phyloP scores from a whole-genome alignment of 1,140 invertebrate species.

The Lepidurus couesii region DNA sequence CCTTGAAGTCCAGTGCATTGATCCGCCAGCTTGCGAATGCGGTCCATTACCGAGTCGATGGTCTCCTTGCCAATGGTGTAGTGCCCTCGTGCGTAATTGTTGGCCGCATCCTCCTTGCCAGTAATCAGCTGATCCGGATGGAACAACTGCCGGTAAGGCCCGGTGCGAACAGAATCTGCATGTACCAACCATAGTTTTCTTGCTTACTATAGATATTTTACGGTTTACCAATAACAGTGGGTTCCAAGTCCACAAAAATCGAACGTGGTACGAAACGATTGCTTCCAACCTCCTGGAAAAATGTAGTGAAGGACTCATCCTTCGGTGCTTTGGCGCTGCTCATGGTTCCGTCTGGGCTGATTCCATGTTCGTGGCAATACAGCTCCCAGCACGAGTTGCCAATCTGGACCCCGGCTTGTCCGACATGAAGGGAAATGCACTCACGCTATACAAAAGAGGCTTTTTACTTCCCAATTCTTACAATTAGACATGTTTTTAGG shows the following conservation, averaged over 20 bases:
- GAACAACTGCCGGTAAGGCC: conserved; percentile 50
- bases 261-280: conserved; percentile 51
- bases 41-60: conserved; percentile 43
- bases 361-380: conserved; percentile 38
- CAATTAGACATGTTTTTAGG: background rate
- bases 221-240: conserved; percentile 43
- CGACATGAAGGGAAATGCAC: conserved; percentile 61
- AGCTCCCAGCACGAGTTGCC: conserved; percentile 70
- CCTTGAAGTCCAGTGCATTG: conserved; percentile 73
- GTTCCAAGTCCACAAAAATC: conserved; percentile 45
- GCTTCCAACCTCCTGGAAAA: conserved; percentile 52
- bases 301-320: conserved; percentile 52
- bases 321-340: conserved; percentile 41
- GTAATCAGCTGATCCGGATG: conserved; percentile 53
- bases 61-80: conserved; percentile 52
- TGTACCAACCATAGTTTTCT: conserved; percentile 35
- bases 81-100: conserved; percentile 51
- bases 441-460: conserved; percentile 51
- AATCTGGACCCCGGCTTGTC: conserved; percentile 72
- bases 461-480: background rate
- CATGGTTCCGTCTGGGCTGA: conserved; percentile 46
- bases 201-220: background rate
- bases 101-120: conserved; percentile 56
- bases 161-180: conserved; percentile 50
- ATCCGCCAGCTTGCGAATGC: conserved; percentile 60